Evolutionary conservation across 2,888 invertebrate species (phyloP).

Genomic region (Scelioninae gen. 2): DNA sequence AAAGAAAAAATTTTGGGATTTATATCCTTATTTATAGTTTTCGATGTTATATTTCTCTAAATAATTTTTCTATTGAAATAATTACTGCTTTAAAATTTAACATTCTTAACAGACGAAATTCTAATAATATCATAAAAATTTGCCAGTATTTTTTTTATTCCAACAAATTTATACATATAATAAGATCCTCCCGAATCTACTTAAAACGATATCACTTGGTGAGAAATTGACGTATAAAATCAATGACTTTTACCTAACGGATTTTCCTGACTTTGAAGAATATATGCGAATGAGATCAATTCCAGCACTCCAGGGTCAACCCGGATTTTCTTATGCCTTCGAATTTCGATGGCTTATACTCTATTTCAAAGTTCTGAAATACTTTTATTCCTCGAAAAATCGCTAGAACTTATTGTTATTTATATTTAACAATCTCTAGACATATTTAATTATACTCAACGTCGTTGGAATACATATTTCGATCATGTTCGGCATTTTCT

Average conservation of each 20-base stretch:
- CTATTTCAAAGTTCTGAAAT: constrained; percentile 27
- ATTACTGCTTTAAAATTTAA: no score
- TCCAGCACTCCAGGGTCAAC: constrained; percentile 39
- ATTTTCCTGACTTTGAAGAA: constrained; percentile 48
- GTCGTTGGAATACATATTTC: neutral
- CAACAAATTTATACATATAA: no score
- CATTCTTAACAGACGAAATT: no score
- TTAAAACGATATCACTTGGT: constrained; percentile 18
- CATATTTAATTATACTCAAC: neutral
- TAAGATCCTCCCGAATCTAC: neutral
- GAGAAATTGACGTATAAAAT: constrained; percentile 35
- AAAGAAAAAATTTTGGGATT: no score
- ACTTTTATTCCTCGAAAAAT: constrained; percentile 31
- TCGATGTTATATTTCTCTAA: no score
- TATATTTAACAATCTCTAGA: no score
- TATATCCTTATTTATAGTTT: no score
- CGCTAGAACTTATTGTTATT: constrained; percentile 4
- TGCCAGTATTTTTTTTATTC: no score
- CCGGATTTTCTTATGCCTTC: constrained; percentile 39
- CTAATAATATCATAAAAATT: no score
- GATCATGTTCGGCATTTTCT: neutral
- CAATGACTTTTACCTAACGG: constrained; percentile 42
- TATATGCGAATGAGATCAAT: constrained; percentile 50
- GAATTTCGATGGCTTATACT: constrained; percentile 41
- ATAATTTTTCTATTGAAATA: no score